Conservation (phyloP, 2,797 vertebrate species). For the Alca torda region DNA sequence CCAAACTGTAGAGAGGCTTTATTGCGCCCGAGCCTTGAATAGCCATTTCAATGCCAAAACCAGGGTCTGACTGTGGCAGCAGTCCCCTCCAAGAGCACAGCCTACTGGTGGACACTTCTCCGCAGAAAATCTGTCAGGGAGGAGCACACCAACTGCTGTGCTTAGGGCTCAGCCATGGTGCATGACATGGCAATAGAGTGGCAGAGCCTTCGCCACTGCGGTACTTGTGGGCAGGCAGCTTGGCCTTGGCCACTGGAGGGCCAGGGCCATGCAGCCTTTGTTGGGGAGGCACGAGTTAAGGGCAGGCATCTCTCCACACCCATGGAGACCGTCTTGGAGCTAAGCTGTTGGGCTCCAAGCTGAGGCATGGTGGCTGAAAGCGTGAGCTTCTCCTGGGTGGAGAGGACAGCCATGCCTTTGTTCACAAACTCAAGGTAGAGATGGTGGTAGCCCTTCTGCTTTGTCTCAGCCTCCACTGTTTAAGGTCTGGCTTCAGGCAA, state of each 20-base stretch:
- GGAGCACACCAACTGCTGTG: rapidly evolving
- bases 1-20: not conserved
- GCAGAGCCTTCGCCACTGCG: no score
- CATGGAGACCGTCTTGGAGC: not conserved
- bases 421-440: not conserved
- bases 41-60: not conserved
- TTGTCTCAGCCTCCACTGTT: not conserved
- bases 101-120: not conserved
- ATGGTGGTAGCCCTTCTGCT: not conserved
- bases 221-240: not conserved
- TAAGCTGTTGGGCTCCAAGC: not conserved
- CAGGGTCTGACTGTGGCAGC: not conserved
- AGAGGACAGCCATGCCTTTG: not conserved
- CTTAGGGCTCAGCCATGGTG: not conserved
- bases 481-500: not conserved
- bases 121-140: not conserved
- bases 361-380: not conserved
- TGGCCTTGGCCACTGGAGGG: not conserved
- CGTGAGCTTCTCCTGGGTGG: not conserved
- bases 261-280: not conserved
- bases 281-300: not conserved
- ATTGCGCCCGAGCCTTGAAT: not conserved
- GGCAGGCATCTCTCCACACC: not conserved
- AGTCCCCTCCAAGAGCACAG: rapidly evolving
- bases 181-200: not conserved